phyloP scores from a whole-genome alignment of 2,113 vertebrate species.

The Anser cygnoides region DNA sequence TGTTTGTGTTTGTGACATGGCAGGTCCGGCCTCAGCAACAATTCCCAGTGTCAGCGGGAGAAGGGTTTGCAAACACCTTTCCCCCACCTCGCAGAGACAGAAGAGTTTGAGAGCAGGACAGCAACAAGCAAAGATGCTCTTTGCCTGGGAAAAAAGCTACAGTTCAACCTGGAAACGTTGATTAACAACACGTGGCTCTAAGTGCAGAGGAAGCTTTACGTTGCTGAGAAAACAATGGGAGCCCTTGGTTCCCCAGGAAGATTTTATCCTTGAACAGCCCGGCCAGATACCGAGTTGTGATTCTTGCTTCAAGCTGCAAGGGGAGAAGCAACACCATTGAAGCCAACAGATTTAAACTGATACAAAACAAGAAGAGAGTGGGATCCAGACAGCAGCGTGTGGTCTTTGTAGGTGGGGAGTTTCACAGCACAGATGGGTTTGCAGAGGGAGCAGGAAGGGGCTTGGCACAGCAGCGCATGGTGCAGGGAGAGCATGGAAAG shows the following conservation, averaged over 20 bases:
- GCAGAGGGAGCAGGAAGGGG: slow-evolving; percentile 30
- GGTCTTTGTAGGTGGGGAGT: slow-evolving; percentile 13
- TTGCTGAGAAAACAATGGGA: neutral
- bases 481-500: neutral
- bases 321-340: neutral
- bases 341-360: slow-evolving; percentile 42
- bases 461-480: neutral
- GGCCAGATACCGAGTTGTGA: neutral
- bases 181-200: neutral
- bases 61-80: neutral
- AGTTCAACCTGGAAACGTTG: neutral
- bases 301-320: neutral
- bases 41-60: neutral
- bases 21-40: neutral
- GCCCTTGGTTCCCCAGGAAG: neutral
- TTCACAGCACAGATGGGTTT: slow-evolving; percentile 65
- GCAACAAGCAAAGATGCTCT: neutral
- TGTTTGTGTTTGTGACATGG: neutral
- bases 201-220: neutral
- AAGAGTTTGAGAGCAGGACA: neutral
- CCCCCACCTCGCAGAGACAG: neutral
- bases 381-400: slow-evolving; percentile 20
- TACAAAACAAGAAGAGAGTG: slow-evolving; percentile 38
- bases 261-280: slow-evolving; percentile 13
- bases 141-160: neutral